Evolutionary conservation across 2,113 vertebrate species (phyloP), one percentile per base, ranked within the genome.

Genomic region (Loxodonta africana): DNA sequence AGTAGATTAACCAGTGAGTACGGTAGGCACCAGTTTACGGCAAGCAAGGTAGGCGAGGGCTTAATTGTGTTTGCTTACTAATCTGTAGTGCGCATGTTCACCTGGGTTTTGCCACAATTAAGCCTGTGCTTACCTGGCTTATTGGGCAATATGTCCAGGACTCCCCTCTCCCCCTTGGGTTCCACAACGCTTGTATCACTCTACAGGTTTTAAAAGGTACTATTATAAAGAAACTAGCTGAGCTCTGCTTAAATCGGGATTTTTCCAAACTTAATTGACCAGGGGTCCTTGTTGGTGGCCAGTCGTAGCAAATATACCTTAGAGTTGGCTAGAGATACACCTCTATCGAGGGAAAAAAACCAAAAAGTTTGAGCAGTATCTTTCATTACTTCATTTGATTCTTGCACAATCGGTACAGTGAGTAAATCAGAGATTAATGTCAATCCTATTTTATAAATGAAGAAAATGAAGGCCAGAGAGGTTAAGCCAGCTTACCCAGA

Each of bases 351-450:
- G 48, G 0, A 15, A 65, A 63, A 73, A 78, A n/a, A 28, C 44
- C 7, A 48, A 93, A 73, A 78, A 37, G 37, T 37, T 37, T 37
- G 28, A 62, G 20, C 25, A 2, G 46, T 77, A 28, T 30, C 80
- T 60, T 67, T 48, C 65, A 46, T 48, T 18, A 15, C 21, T 67
- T 80, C 48, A 17, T 5, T 1, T 14, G 41, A 83, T 30, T 60
- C 51, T 20, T 26, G 26, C 25, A 74, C 20, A 1, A 25, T 44
- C 2, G 0, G 8, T 1, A 0, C 26, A 57, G 71, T 20, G 48
- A 51, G 14, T 28, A 30, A 28, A 18, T 14, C 33, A 23, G 57
- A 44, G 28, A 4, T 17, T n/a, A 74, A 28, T 21, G 28, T 21
- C 62, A 80, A 76, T 17, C 30, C 44, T 83, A 33, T 20, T 44